Evolutionary conservation across 2,888 invertebrate genomes (phyloP).

Genomic region (Trimorus sp.): DNA sequence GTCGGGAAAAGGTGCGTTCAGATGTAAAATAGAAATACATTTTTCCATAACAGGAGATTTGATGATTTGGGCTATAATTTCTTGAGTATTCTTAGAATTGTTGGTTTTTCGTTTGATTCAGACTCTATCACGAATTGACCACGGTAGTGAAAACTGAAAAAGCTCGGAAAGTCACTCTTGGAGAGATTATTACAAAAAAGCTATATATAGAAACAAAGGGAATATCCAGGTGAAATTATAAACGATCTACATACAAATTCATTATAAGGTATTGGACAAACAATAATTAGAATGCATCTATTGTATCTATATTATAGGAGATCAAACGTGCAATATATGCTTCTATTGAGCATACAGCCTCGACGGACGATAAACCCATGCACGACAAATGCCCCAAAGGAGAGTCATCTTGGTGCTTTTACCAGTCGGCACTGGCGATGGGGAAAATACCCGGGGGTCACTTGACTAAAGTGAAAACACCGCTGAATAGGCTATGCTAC

Average conservation of each 20-base stretch:
- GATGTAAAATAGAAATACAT: background rate
- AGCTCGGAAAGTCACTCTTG: no score
- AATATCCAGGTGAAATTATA: slow-evolving; percentile 39
- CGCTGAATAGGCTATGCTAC: slow-evolving; percentile 11
- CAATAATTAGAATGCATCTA: slow-evolving; percentile 1
- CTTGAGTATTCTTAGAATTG: slow-evolving; percentile 4
- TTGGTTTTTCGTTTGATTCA: slow-evolving; percentile 3
- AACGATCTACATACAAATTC: slow-evolving; percentile 1
- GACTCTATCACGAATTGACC: slow-evolving; percentile 26
- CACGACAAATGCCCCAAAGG: slow-evolving; percentile 46
- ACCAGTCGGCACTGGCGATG: slow-evolving; percentile 50
- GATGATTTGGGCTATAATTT: background rate
- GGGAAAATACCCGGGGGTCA: slow-evolving; percentile 10
- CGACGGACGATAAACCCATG: slow-evolving; percentile 54
- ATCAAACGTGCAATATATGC: slow-evolving; percentile 23
- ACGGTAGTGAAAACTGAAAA: no score
- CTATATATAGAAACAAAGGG: slow-evolving; percentile 42
- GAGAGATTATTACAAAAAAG: slow-evolving; percentile 49
- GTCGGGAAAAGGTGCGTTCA: background rate
- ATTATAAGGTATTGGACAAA: slow-evolving; percentile 1
- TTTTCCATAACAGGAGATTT: slow-evolving; percentile 1
- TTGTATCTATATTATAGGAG: background rate
- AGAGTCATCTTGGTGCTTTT: slow-evolving; percentile 59
- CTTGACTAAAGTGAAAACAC: background rate
- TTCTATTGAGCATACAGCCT: slow-evolving; percentile 25